These are phyloP conservation scores for Protosalanx chinensis DNA, from an alignment of 2,797 vertebrate genomes.

Conservation along the genomic window DNA sequence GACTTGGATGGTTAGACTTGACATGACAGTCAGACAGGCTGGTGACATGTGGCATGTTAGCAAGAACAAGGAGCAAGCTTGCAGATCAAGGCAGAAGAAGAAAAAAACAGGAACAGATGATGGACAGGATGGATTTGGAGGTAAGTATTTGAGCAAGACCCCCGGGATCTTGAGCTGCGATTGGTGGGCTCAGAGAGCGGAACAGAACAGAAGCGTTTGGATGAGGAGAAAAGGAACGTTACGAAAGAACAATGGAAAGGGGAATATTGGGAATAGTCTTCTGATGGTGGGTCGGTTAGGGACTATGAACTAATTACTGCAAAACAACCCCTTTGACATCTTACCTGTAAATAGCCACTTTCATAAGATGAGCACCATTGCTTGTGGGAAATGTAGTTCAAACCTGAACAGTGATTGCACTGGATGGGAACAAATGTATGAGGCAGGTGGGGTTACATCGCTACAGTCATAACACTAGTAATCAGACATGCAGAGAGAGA, in stretches of 20 bases:
- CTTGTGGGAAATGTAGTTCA: constrained; percentile 67
- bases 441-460: constrained; percentile 21
- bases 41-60: neutral
- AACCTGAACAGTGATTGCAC: constrained; percentile 44
- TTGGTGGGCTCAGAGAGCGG: too few species aligned
- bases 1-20: neutral
- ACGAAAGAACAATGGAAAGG: neutral
- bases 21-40: neutral
- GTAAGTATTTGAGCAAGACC: constrained; percentile 7
- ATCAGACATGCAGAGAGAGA: neutral
- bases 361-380: constrained; percentile 57
- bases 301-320: neutral
- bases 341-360: constrained; percentile 51
- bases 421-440: constrained; percentile 28
- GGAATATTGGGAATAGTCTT: neutral
- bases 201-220: too few species aligned
- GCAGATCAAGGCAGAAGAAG: neutral
- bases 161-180: neutral
- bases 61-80: neutral
- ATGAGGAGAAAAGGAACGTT: neutral
- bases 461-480: constrained; percentile 7
- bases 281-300: neutral
- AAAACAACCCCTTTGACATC: neutral
- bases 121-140: neutral
- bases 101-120: constrained; percentile 3